Base-by-base conservation (phyloP, 2,797 vertebrate species). In the Falco concolor region DNA sequence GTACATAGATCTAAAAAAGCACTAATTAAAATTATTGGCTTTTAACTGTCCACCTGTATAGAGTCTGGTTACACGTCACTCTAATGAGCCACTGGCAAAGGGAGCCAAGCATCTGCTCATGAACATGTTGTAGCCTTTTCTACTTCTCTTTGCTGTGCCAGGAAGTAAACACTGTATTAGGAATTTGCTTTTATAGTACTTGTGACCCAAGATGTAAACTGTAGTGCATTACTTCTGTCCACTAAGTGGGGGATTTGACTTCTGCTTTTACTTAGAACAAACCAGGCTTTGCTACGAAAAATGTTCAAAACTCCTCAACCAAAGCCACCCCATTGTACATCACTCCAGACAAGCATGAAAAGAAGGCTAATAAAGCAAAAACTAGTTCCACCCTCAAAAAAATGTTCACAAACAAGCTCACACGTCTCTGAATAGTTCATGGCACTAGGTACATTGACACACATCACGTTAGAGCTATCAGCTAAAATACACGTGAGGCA, bases 291-390 rank as follows among this genome's bases (percentile, higher is more conserved):
- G 8, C 80, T 86, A 65, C n/a, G 50, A 52, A 82, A 86, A 44
- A 73, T 25, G 25, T 79, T 85, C 28, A 83, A 67, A 91, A 72
- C 20, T 57, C 36, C 57, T 89, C 76, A 89, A 15, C 11, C 0
- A 0, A 77, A 92, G 87, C 5, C 54, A 68, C 36, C 22, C 59
- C 24, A 36, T 23, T 42, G 16, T 70, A 19, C 57, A 89, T 84
- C 49, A 42, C 32, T 87, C 64, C 69, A 83, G 89, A 83, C 45
- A 85, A 80, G 76, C 91, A 81, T 74, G 53, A 91, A 95, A 87
- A 78, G 65, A 83, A 84, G 76, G 38, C n/a, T 85, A 83, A 91
- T 91, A 95, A 94, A 87, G 64, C 53, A 94, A 89, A 92, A 77
- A 2, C 0, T 38, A 83, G 53, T 34, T 92, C 27, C 69, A 90